Base-by-base conservation (phyloP, 2,113 vertebrate species). In the Hyperopisus bebe region DNA sequence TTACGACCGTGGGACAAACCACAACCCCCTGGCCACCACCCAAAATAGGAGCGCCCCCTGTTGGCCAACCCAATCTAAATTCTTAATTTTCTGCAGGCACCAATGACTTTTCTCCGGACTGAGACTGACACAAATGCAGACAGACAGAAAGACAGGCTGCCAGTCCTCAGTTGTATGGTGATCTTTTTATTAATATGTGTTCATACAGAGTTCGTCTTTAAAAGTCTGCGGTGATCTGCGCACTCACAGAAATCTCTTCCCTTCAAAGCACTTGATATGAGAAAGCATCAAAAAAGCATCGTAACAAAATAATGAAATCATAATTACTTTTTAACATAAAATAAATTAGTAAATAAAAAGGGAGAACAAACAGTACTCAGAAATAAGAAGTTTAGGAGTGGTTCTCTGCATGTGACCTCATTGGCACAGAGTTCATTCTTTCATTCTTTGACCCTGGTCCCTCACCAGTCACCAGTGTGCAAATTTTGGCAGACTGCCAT, bases 181-280 rank as follows among this genome's bases (percentile, higher is more conserved):
- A 77, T 92, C 91, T 91, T 91, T 95, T 95, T 95, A 95, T 95
- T 95, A 94, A 93, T 94, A 94, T 94, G 94, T 95, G 93, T 93
- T 93, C 94, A 95, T 94, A 94, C 94, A 95, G 94, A 93, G 95
- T 94, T 85, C 88, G 51, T 84, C 46, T 44, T 44, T 91, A 92
- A 84, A 92, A 92, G 94, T 94, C 94, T 93, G 93, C 91, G 89
- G 94, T 93, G 93, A 94, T 31, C 92, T 91, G 93, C 94, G 95
- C 91, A 93, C 93, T 94, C 91, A 94, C 92, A 94, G 92, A 94
- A 94, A 94, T 93, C 88, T 90, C 91, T 91, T 92, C 94, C 93
- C 91, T 93, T 94, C 93, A 95, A 94, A 95, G 92, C 93, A 93
- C 92, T 86, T 58, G 51, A 42, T 89, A 53, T 55, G 39, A 47